phyloP scores from a whole-genome alignment of 2,888 invertebrate species.

The Orchesella flavescens region DNA sequence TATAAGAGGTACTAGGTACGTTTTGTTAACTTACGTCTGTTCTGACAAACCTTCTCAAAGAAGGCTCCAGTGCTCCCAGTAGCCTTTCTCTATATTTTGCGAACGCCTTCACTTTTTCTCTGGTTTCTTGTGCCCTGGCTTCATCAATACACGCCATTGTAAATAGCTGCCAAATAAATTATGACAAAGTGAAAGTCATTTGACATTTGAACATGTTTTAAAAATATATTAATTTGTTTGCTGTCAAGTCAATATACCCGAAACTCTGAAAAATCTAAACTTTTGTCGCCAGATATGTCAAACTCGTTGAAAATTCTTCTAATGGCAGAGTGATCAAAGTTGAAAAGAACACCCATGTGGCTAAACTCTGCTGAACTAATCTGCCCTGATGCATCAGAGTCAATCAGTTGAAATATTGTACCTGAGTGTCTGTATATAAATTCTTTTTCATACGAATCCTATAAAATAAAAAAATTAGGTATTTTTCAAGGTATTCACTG shows the following conservation, averaged over 20 bases:
- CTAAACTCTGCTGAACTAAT: constrained; percentile 72
- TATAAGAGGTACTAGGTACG: background rate
- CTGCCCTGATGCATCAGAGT: constrained; percentile 72
- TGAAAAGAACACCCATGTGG: constrained; percentile 73
- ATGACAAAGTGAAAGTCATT: background rate
- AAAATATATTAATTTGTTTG: no score
- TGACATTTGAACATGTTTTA: no score
- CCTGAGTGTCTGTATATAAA: constrained; percentile 73
- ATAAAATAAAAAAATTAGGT: constrained; percentile 20
- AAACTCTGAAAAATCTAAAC: constrained; percentile 70
- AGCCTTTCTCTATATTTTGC: constrained; percentile 60
- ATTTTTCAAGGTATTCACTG: background rate
- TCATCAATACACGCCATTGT: constrained; percentile 72
- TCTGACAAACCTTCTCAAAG: constrained; percentile 60
- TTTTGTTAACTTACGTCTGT: constrained; percentile 54
- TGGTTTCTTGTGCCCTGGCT: constrained; percentile 64
- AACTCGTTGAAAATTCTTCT: constrained; percentile 70
- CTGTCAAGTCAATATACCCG: no score
- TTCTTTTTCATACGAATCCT: constrained; percentile 73
- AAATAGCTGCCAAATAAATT: constrained; percentile 66
- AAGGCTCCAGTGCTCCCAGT: constrained; percentile 54
- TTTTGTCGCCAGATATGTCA: constrained; percentile 70
- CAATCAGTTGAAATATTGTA: constrained; percentile 73
- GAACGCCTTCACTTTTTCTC: constrained; percentile 66
- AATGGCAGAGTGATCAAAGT: constrained; percentile 71